phyloP scores from a whole-genome alignment of 2,797 vertebrate genomes.

The Ciconia nigra region DNA sequence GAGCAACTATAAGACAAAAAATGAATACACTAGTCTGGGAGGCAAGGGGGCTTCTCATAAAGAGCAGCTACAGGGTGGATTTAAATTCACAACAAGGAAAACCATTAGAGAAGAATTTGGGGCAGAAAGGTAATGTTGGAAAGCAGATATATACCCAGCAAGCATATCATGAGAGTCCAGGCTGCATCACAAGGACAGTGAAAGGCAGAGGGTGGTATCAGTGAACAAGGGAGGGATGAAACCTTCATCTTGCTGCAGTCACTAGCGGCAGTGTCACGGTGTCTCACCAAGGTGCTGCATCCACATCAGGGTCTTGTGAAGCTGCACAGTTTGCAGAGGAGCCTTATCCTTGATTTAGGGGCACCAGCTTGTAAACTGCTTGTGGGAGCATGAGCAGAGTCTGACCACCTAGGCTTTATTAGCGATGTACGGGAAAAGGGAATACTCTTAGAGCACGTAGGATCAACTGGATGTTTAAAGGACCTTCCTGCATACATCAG shows the following conservation, averaged over 20 bases:
- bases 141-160: not conserved
- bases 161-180: not conserved
- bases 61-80: not conserved
- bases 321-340: not conserved
- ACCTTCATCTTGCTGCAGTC: not conserved
- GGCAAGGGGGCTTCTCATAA: not conserved
- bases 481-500: not conserved
- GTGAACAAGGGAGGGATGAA: not conserved
- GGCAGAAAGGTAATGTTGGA: not conserved
- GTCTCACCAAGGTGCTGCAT: not conserved
- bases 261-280: not conserved
- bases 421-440: accelerated
- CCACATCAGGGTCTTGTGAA: not conserved
- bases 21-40: not conserved
- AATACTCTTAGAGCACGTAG: not conserved
- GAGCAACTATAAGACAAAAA: not conserved
- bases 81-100: not conserved
- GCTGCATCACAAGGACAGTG: not conserved
- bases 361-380: accelerated
- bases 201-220: not conserved
- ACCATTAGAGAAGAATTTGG: not conserved
- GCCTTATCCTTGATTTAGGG: not conserved
- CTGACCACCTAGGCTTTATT: not conserved
- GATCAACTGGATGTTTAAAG: not conserved
- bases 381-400: not conserved